Evolutionary conservation across 2,797 vertebrate genomes (phyloP), one percentile per base, ranked within the genome.

Genomic region (Tinamus major): DNA sequence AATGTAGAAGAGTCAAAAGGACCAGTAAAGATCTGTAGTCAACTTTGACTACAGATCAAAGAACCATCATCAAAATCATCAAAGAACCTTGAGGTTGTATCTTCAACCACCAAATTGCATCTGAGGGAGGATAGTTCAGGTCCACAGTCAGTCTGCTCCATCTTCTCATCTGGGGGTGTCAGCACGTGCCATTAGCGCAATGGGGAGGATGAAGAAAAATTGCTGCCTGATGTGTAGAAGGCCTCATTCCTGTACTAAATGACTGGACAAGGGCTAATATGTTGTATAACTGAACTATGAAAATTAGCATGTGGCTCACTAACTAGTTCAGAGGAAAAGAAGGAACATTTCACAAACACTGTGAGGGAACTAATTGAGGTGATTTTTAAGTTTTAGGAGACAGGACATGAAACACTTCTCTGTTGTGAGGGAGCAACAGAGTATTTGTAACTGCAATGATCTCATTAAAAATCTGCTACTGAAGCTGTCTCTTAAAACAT

Each of bases 391-490:
- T 64, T 90, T 82, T 26, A 26, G 9, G 15, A 59, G 33, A 10
- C 44, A 87, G 87, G 6, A 79, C 31, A 81, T 78, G 53, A 82
- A 89, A 72, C 20, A 7, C 1, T 76, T 69, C 35, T 33, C 12
- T 81, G 20, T 69, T 85, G 77, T 75, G 44, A 15, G 33, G 24
- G 59, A 85, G 46, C 37, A 79, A 42, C 29, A 76, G 55, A 58
- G 18, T 76, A 75, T 83, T 65, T 76, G 58, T 51, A 68, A 64
- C 44, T 75, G 20, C 87, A 72, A 48, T 35, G 29, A 93, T 13
- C 67, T 92, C 85, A 85, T 96, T 96, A 94, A 95, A 92, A 90
- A 85, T 76, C 63, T 92, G 62, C 65, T 49, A 39, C 59, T 48
- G 33, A 85, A 90, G 86, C 74, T 79, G 62, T 44, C 64, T 77